A percentile compares a stretch with the other conserved stretches of the same genome.
Evolutionary conservation across 2,797 vertebrate genomes (phyloP).

Genomic region (Chloroceryle amazona): DNA sequence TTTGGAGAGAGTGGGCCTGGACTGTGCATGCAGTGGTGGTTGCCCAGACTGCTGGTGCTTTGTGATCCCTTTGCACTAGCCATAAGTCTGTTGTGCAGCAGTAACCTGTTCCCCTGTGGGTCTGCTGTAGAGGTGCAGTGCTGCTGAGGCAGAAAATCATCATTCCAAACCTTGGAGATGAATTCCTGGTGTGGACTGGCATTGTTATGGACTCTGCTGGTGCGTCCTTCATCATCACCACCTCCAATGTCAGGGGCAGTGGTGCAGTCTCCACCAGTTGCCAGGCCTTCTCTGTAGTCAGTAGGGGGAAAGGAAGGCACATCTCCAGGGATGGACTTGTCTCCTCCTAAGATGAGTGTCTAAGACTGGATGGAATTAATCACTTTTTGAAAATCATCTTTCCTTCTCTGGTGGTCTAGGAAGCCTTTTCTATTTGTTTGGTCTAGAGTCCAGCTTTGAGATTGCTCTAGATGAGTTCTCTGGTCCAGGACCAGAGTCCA

Average conservation of each 20-base stretch:
- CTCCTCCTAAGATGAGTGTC: background rate
- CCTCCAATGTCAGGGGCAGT: background rate
- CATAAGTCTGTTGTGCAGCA: rapidly evolving
- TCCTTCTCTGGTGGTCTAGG: background rate
- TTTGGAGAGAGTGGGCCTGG: background rate
- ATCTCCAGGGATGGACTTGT: rapidly evolving
- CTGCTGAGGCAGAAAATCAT: background rate
- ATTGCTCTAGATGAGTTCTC: background rate
- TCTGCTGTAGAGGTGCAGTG: background rate
- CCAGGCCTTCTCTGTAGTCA: background rate
- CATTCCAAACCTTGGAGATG: background rate
- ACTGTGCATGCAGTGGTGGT: rapidly evolving
- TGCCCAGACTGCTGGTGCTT: background rate
- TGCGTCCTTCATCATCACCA: background rate
- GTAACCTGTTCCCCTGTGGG: rapidly evolving
- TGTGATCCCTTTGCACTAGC: background rate
- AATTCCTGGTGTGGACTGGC: background rate
- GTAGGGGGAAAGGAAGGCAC: background rate
- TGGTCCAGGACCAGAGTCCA: background rate
- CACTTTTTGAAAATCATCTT: background rate
- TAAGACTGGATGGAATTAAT: background rate
- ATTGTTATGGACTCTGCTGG: background rate
- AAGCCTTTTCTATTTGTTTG: background rate
- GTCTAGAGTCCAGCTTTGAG: background rate
- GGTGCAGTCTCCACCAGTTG: background rate